Evolutionary conservation across 1,140 invertebrate genomes (phyloP).

Genomic region (Leptoteleia sp.): DNA sequence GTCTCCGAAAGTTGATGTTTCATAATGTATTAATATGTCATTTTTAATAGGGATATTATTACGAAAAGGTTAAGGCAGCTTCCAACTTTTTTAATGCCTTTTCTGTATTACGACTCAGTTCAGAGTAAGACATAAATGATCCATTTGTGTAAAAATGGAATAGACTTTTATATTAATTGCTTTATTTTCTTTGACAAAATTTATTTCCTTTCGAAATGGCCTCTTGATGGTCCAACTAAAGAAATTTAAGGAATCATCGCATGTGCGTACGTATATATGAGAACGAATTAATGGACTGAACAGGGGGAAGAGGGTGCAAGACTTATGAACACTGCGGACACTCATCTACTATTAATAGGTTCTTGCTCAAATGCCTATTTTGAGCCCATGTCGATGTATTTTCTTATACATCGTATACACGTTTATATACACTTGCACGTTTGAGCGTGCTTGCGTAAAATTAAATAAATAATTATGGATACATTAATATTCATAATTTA

Average conservation of each 20-base stretch:
- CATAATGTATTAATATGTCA: too few relatives aligned
- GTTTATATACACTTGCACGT: too few relatives aligned
- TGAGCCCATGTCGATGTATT: slow-evolving; percentile 50
- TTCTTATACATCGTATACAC: slow-evolving; percentile 11
- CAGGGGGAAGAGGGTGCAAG: slow-evolving; percentile 40
- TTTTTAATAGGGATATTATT: too few relatives aligned
- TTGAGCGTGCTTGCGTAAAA: slow-evolving; percentile 17
- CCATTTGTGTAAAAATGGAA: slow-evolving; percentile 19
- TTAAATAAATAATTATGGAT: slow-evolving; percentile 42
- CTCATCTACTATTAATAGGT: slow-evolving; percentile 63
- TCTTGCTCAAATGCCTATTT: slow-evolving; percentile 67
- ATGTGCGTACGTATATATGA: slow-evolving; percentile 25
- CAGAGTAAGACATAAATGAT: slow-evolving; percentile 8
- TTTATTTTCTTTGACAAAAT: slow-evolving; percentile 11
- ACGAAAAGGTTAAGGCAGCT: too few relatives aligned
- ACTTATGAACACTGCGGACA: slow-evolving; percentile 56
- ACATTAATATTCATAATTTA: too few relatives aligned
- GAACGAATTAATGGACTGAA: slow-evolving; percentile 47
- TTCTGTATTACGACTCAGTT: not conserved
- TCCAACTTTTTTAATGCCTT: not conserved
- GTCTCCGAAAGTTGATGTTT: too few relatives aligned
- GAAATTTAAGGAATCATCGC: slow-evolving; percentile 29
- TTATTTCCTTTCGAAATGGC: slow-evolving; percentile 19
- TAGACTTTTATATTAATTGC: not conserved
- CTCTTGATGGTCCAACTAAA: slow-evolving; percentile 21